Conservation (phyloP, 2,797 vertebrate genomes). For the Silurus aristotelis region DNA sequence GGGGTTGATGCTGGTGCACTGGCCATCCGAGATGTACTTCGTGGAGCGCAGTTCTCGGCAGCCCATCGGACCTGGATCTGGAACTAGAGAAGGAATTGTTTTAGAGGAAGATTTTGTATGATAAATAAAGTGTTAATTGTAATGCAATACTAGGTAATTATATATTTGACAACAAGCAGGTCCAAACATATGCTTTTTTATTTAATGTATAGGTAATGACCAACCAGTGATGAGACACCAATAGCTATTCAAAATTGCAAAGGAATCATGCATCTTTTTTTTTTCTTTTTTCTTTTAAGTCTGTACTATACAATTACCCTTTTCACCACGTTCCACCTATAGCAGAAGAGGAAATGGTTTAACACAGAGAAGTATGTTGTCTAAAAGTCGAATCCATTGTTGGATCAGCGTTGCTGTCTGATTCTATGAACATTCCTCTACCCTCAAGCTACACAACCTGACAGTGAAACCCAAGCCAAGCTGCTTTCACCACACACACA, state of each 20-base stretch:
- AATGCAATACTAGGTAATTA: not conserved
- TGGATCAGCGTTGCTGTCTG: slow-evolving; percentile 56
- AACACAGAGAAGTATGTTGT: slow-evolving; percentile 48
- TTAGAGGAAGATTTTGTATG: not conserved
- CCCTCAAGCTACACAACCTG: slow-evolving; percentile 58
- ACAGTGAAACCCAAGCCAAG: slow-evolving; percentile 68
- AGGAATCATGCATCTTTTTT: not conserved
- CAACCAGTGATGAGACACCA: not conserved
- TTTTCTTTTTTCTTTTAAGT: not conserved
- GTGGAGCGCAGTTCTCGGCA: slow-evolving; percentile 94
- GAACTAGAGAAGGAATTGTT: not conserved
- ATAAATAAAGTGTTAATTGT: not conserved
- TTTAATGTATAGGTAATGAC: slow-evolving; percentile 18
- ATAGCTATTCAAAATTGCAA: slow-evolving; percentile 43
- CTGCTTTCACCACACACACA: slow-evolving; percentile 67
- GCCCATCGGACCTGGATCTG: slow-evolving; percentile 87
- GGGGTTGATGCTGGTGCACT: slow-evolving; percentile 94
- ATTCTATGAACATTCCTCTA: slow-evolving; percentile 56
- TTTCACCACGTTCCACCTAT: slow-evolving; percentile 17
- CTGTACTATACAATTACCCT: not conserved
- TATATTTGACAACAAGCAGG: not conserved
- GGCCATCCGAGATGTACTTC: slow-evolving; percentile 96
- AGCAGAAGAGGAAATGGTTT: slow-evolving; percentile 34
- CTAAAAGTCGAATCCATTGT: slow-evolving; percentile 38
- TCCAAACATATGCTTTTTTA: not conserved